phyloP scores from a whole-genome alignment of 2,797 vertebrate species.

The Galago senegalensis region DNA sequence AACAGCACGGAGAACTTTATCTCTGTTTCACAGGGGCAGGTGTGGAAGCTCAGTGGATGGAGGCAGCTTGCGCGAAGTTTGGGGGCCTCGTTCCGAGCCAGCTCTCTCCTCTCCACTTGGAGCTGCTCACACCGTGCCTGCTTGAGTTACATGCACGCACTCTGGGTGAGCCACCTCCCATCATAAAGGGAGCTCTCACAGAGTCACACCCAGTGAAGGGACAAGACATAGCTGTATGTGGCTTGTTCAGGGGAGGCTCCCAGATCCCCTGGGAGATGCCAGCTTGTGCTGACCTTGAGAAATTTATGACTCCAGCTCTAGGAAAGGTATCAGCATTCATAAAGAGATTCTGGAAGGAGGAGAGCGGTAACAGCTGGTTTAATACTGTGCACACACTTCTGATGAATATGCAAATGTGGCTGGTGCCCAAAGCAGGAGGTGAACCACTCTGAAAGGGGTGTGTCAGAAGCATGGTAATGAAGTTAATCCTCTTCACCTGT shows the following conservation, averaged over 20 bases:
- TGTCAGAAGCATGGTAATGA: conserved; percentile 79
- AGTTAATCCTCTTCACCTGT: conserved; percentile 84
- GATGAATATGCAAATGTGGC: conserved; percentile 82
- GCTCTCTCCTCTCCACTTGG: neutral
- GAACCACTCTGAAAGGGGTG: conserved; percentile 80
- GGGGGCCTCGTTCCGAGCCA: neutral
- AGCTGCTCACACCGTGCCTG: neutral
- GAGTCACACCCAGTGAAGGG: neutral
- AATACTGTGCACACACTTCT: conserved; percentile 54
- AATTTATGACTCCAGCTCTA: conserved; percentile 18
- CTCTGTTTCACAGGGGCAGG: neutral
- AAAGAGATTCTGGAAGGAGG: neutral
- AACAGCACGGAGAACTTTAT: neutral
- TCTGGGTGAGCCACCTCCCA: no score
- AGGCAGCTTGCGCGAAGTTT: neutral
- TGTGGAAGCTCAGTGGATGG: neutral
- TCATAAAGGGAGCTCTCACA: neutral
- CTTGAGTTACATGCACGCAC: rapidly evolving
- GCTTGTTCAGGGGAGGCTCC: neutral
- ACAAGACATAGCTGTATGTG: neutral
- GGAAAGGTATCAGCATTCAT: conserved; percentile 60
- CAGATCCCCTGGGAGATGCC: neutral
- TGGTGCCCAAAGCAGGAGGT: conserved; percentile 59
- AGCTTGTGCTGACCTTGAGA: conserved; percentile 64
- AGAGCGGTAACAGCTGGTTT: neutral